phyloP scores from a whole-genome alignment of 2,888 invertebrate genomes.

The Pogonocherus hispidulus region DNA sequence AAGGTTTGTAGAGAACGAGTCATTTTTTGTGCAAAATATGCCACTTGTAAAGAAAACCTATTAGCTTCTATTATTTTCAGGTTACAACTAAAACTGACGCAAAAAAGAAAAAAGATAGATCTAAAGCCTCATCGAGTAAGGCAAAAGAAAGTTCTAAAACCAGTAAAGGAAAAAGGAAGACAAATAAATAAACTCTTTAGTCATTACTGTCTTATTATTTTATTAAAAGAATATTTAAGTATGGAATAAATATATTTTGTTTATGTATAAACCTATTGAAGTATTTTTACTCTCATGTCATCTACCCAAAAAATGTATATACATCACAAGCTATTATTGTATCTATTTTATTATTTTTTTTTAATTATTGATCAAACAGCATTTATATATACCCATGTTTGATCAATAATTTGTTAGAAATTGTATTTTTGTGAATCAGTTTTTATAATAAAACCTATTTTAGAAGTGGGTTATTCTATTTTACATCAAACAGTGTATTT shows the following conservation, averaged over 20 bases:
- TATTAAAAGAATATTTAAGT: neutral
- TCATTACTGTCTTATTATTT: neutral
- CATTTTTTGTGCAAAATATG: too few species aligned
- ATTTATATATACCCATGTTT: slow-evolving; percentile 5
- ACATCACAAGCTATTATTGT: too few species aligned
- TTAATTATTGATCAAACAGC: slow-evolving; percentile 30
- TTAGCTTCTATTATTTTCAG: slow-evolving; percentile 35
- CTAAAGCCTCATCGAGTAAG: slow-evolving; percentile 40
- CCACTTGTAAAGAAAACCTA: too few species aligned
- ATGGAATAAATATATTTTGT: too few species aligned
- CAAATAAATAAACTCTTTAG: slow-evolving; percentile 5
- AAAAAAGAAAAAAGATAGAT: slow-evolving; percentile 32
- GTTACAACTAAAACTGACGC: slow-evolving; percentile 36
- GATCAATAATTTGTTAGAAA: slow-evolving; percentile 19
- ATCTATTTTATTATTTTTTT: slow-evolving; percentile 1
- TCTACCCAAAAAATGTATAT: neutral
- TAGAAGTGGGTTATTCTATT: neutral
- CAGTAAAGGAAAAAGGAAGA: slow-evolving; percentile 33
- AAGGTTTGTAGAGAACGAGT: slow-evolving; percentile 71
- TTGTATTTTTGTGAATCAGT: slow-evolving; percentile 2
- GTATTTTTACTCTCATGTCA: too few species aligned
- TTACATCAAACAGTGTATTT: neutral
- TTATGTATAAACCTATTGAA: too few species aligned
- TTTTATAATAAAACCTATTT: neutral
- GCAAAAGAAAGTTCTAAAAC: slow-evolving; percentile 32